These are phyloP conservation scores for Myiozetetes cayanensis DNA, from an alignment of 2,113 vertebrate genomes.

Conservation along the genomic window DNA sequence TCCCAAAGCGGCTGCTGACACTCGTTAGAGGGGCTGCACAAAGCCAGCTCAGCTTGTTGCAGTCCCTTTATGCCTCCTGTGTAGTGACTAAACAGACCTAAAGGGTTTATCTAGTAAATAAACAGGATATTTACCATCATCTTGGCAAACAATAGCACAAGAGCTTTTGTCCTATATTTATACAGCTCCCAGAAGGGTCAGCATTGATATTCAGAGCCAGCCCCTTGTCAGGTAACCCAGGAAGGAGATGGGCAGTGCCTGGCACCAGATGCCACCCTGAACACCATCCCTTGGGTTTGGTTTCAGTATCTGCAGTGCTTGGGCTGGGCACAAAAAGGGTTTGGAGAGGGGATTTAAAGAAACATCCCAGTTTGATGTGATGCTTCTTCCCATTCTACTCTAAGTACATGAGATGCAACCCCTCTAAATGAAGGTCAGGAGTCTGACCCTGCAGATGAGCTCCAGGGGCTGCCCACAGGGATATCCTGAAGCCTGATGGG, in stretches of 20 bases:
- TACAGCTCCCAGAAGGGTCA: neutral
- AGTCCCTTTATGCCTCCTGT: neutral
- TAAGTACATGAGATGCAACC: neutral
- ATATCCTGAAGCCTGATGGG: neutral
- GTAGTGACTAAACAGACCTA: neutral
- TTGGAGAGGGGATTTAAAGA: neutral
- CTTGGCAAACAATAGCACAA: neutral
- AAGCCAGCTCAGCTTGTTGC: neutral
- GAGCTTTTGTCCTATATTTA: neutral
- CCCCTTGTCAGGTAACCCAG: neutral
- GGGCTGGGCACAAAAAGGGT: neutral
- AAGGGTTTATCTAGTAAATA: neutral
- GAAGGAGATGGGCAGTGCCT: neutral
- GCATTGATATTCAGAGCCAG: neutral
- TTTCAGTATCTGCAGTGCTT: neutral
- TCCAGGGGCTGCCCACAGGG: neutral
- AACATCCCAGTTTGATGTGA: neutral
- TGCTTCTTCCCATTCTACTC: neutral
- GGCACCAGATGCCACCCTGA: neutral
- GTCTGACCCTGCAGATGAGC: neutral
- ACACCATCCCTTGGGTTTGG: accelerated
- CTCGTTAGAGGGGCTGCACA: neutral
- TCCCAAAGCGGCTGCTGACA: neutral
- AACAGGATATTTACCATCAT: neutral
- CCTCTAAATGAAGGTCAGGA: neutral